A percentile compares a stretch with the other conserved stretches of the same genome.
Conservation (phyloP, 2,888 invertebrate species). For the Platypus cylindrus region DNA sequence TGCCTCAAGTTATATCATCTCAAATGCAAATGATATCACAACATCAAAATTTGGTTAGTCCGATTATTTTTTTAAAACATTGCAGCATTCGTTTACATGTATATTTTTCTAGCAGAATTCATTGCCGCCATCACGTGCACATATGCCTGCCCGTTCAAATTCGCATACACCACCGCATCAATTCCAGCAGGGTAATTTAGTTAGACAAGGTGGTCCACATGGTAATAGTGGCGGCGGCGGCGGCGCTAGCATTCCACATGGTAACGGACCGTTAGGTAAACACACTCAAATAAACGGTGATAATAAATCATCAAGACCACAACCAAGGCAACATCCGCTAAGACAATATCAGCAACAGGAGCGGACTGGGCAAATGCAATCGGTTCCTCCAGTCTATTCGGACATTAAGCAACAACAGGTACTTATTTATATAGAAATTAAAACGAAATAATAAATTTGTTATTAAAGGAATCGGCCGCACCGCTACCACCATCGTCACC, state of each 20-base stretch:
- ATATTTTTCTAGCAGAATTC: constrained; percentile 5
- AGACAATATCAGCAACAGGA: constrained; percentile 20
- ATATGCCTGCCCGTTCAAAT: constrained; percentile 17
- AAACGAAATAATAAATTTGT: too few relatives aligned
- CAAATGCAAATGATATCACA: constrained; percentile 11
- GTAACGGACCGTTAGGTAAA: constrained; percentile 26
- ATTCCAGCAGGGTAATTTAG: constrained; percentile 27
- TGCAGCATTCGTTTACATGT: not conserved
- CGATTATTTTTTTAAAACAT: not conserved
- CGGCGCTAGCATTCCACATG: constrained; percentile 10
- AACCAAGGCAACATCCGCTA: constrained; percentile 20
- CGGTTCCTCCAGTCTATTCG: constrained; percentile 14
- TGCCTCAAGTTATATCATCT: constrained; percentile 7
- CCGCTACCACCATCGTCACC: constrained; percentile 3
- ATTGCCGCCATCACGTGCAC: constrained; percentile 8
- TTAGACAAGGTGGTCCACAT: constrained; percentile 20
- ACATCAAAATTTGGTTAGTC: constrained; percentile 10
- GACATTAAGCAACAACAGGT: constrained; percentile 15
- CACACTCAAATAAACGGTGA: constrained; percentile 29
- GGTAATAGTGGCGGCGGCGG: too few relatives aligned
- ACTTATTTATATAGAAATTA: constrained; percentile 2
- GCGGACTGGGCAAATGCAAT: constrained; percentile 25
- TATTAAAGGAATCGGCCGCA: not conserved
- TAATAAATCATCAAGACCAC: constrained; percentile 20
- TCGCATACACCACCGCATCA: constrained; percentile 25